Evolutionary conservation across 1,140 invertebrate species (phyloP).

Genomic region (Lineus longissimus): DNA sequence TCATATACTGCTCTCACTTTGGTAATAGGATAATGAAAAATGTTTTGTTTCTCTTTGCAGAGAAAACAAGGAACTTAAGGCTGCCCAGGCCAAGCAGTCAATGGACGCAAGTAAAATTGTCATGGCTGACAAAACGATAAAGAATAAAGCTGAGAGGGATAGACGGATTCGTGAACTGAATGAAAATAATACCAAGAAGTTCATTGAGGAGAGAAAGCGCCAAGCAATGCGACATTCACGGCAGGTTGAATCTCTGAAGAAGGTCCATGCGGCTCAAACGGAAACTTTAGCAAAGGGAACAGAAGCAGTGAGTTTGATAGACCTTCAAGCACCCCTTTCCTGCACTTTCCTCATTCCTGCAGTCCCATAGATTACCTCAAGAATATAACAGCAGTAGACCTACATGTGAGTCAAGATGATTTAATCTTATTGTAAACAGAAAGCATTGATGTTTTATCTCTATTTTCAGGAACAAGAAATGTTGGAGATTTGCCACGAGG

Average conservation of each 20-base stretch:
- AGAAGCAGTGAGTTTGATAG: conserved; percentile 69
- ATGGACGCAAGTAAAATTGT: conserved; percentile 96
- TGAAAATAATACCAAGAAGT: conserved; percentile 98
- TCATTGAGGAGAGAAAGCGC: conserved; percentile 91
- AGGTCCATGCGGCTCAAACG: conserved; percentile 86
- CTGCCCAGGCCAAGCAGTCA: conserved; percentile 88
- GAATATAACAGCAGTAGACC: not conserved
- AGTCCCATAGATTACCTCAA: conserved; percentile 2
- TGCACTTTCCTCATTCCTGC: not conserved
- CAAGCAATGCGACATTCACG: conserved; percentile 84
- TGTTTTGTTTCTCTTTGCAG: conserved; percentile 52
- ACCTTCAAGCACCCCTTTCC: not conserved
- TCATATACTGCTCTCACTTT: not conserved
- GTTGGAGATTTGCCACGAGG: conserved; percentile 80
- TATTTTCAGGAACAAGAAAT: conserved; percentile 82
- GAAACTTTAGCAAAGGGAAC: conserved; percentile 87
- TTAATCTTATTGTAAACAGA: not conserved
- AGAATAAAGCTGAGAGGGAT: conserved; percentile 96
- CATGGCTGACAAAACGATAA: conserved; percentile 90
- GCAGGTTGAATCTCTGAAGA: conserved; percentile 89
- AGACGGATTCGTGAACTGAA: conserved; percentile 82
- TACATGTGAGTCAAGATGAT: not conserved
- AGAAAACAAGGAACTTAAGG: conserved; percentile 95
- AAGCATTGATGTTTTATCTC: conserved; percentile 14
- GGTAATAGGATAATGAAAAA: not conserved